Evolutionary conservation across 2,888 invertebrate genomes (phyloP), one percentile per base, ranked within the genome.

Genomic region (Hedya salicella): DNA sequence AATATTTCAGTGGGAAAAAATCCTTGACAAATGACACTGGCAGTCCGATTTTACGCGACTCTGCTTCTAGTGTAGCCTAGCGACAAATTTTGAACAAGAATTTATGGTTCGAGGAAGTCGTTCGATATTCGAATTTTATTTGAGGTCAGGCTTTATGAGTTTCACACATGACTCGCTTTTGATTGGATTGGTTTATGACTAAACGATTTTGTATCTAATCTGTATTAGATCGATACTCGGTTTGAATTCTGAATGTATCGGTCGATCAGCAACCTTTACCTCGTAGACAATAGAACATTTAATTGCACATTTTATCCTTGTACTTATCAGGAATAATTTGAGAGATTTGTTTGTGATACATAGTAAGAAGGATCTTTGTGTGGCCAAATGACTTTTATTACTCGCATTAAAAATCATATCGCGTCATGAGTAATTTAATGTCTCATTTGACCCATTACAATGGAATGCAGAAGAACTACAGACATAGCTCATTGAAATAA

Each of bases 1-100:
- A 89, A 90, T 91, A 87, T 84, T 83, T 84, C 71, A 79, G 80
- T 78, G 77, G 66, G 72, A 78, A 79, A 81, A 78, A 76, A 73
- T 62, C 65, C 14, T 60, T 68, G 65, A 71, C 73, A 65, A 71
- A 70, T 72, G 71, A 79, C 79, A 78, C 60, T 77, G 78, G 80
- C 80, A 80, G 78, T 79, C 77, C 79, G 75, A 80, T 79, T 79
- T 82, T 80, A 59, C 78, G 81, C 77, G 76, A 76, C 75, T 72
- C 74, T 72, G 77, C 74, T 36, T 71, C 72, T 77, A 77, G 73
- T 79, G 76, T 75, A 78, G 78, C 77, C 25, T 70, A 76, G 73
- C 80, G 80, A 79, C 76, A 80, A 80, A 83, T 81, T 79, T 71
- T 64, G 49, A 36, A 9, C 8, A 48, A 48, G 19, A 48, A 48